Evolutionary conservation across 2,888 invertebrate species (phyloP).

Genomic region (Harmothoe impar): DNA sequence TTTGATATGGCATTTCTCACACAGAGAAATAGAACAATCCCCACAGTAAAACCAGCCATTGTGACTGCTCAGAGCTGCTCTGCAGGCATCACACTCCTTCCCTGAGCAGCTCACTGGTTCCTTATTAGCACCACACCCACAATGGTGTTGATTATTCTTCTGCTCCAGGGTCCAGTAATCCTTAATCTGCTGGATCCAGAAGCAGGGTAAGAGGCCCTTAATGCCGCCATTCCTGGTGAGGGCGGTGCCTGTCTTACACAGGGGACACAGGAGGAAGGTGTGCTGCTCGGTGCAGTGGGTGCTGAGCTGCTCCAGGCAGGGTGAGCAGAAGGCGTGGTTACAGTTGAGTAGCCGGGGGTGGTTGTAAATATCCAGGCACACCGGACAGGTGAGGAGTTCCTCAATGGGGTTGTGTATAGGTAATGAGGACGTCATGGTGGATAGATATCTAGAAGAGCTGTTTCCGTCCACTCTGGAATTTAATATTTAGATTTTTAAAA

Average conservation of each 20-base stretch:
- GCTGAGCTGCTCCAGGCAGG: background rate
- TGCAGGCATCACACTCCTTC: background rate
- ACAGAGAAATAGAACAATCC: background rate
- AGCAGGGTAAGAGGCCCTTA: background rate
- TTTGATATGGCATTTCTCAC: background rate
- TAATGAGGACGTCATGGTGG: no score
- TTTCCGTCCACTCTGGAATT: no score
- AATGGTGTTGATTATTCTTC: background rate
- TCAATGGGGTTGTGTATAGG: background rate
- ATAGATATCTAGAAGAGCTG: no score
- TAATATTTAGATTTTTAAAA: no score
- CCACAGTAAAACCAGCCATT: background rate
- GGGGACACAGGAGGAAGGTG: constrained; percentile 36
- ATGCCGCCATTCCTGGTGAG: background rate
- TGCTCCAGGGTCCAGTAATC: background rate
- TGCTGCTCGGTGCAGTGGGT: background rate
- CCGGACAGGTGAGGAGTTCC: background rate
- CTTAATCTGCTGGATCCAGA: constrained; percentile 26
- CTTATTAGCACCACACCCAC: no score
- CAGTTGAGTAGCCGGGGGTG: background rate
- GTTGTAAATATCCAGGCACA: background rate
- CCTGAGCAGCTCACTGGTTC: background rate
- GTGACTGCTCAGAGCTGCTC: background rate
- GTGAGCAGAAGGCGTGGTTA: constrained; percentile 28
- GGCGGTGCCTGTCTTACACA: background rate